phyloP scores from a whole-genome alignment of 2,888 invertebrate genomes.

The Andrena dorsata region DNA sequence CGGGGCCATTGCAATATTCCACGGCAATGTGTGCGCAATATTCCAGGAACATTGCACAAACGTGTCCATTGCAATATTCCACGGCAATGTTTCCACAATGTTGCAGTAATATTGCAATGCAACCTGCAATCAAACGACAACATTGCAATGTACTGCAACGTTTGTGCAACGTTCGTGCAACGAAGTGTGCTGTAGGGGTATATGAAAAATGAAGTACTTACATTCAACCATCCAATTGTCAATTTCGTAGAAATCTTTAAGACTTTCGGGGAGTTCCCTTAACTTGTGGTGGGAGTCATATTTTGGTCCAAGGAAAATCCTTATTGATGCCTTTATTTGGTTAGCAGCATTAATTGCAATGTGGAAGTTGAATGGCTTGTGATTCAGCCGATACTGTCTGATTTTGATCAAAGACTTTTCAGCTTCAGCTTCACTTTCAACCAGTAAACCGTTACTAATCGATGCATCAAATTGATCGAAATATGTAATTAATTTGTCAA shows the following conservation, averaged over 20 bases:
- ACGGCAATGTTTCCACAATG: no score
- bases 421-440: slow-evolving; percentile 84
- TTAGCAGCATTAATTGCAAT: slow-evolving; percentile 88
- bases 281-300: slow-evolving; percentile 87
- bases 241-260: slow-evolving; percentile 88
- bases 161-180: no score
- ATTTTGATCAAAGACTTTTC: slow-evolving; percentile 86
- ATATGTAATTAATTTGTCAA: slow-evolving; percentile 89
- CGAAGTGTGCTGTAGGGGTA: no score
- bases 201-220: slow-evolving; percentile 70
- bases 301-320: slow-evolving; percentile 90
- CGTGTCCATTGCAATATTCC: no score
- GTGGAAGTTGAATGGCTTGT: slow-evolving; percentile 89
- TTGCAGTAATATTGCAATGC: no score
- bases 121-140: no score
- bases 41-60: no score
- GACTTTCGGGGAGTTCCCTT: slow-evolving; percentile 86
- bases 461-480: slow-evolving; percentile 90
- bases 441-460: slow-evolving; percentile 87
- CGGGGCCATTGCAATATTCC: no score
- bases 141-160: no score
- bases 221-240: slow-evolving; percentile 85
- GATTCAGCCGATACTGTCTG: slow-evolving; percentile 90
- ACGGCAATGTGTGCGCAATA: no score
- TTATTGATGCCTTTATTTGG: slow-evolving; percentile 87